Evolutionary conservation across 2,797 vertebrate species (phyloP), one percentile per base, ranked within the genome.

Genomic region (Helostoma temminkii): DNA sequence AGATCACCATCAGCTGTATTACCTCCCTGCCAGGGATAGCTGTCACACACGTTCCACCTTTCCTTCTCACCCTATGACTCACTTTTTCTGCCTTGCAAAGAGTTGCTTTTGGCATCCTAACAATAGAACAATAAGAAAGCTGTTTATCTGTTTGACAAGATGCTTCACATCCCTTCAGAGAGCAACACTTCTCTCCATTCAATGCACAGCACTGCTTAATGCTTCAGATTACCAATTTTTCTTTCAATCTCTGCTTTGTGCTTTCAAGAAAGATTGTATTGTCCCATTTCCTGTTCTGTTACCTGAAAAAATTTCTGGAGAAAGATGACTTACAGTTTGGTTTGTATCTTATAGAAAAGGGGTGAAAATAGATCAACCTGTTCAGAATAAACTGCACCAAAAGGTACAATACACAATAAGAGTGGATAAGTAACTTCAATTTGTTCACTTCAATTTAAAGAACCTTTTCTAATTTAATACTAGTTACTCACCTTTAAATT

Each of bases 71-170:
- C 46, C 6, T 47, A 69, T 54, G 60, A 66, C 62, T 62, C 52
- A 45, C 61, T 34, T 61, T 55, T 56, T 66, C 41, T 39, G 18
- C 47, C 47, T 28, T 34, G 36, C 61, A 68, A 19, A 19, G 14
- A 10, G 52, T 75, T 66, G 60, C 81, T 76, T 81, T 81, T 74
- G 21, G 25, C 66, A 25, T 56, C 66, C 53, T 34, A 48, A 83
- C 81, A 84, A 83, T 53, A 63, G 73, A 69, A 76, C 58, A 68
- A 73, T 18, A 42, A 75, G 58, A 53, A 64, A 85, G 76, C 76
- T 72, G 67, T 89, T 86, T 85, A 86, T 87, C 85, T 80, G 70
- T 45, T 4, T 67, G 76, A 84, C 75, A 81, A 79, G 75, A 80
- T 49, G 65, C 77, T 74, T 82, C 56, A 75, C 78, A 81, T 72